Evolutionary conservation across 2,888 invertebrate species (phyloP).

Genomic region (Tachina lurida): DNA sequence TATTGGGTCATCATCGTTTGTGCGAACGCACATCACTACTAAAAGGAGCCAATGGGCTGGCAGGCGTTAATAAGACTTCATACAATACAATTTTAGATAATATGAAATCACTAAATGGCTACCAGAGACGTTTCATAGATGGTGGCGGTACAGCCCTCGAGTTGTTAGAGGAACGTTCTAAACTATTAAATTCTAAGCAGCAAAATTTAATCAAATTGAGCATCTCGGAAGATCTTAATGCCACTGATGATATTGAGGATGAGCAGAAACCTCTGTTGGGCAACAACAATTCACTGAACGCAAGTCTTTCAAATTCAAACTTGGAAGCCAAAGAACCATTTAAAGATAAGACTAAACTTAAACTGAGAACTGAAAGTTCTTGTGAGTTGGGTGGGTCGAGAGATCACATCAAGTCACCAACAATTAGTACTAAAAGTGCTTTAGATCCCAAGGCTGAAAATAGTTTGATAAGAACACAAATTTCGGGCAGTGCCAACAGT

Average conservation of each 20-base stretch:
- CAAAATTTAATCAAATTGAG: slow-evolving; percentile 3
- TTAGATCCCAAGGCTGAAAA: slow-evolving; percentile 59
- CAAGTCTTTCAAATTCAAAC: slow-evolving; percentile 71
- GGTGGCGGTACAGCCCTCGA: slow-evolving; percentile 80
- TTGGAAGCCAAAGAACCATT: slow-evolving; percentile 42
- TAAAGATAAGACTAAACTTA: slow-evolving; percentile 60
- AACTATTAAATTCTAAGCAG: slow-evolving; percentile 59
- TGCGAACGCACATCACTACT: slow-evolving; percentile 83
- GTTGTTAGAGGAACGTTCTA: slow-evolving; percentile 73
- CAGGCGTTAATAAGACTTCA: slow-evolving; percentile 57
- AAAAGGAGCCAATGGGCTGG: slow-evolving; percentile 47
- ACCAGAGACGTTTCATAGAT: slow-evolving; percentile 78
- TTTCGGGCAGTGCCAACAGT: slow-evolving; percentile 82
- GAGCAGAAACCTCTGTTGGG: slow-evolving; percentile 78
- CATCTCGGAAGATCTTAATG: slow-evolving; percentile 44
- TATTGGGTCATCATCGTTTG: slow-evolving; percentile 85
- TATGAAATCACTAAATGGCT: slow-evolving; percentile 74
- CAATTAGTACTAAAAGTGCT: slow-evolving; percentile 71
- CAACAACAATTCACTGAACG: slow-evolving; percentile 72
- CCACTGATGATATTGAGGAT: slow-evolving; percentile 76
- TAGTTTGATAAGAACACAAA: slow-evolving; percentile 75
- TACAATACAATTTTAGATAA: slow-evolving; percentile 74
- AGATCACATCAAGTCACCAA: slow-evolving; percentile 69
- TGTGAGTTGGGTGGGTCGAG: slow-evolving; percentile 46
- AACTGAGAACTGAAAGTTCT: slow-evolving; percentile 69